Evolutionary conservation across 2,797 vertebrate species (phyloP).

Genomic region (Crocodylus rhombifer): DNA sequence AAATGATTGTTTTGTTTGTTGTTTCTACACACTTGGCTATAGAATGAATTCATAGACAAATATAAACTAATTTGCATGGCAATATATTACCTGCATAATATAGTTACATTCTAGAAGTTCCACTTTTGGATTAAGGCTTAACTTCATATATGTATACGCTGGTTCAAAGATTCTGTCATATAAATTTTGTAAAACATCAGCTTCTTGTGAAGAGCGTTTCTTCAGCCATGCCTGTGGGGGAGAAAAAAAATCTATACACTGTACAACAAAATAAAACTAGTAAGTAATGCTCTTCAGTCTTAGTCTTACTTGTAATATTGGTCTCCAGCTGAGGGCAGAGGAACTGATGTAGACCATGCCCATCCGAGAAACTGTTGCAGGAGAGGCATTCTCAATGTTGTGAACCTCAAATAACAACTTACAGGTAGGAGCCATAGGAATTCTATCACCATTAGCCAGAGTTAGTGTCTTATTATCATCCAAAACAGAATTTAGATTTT

Average conservation of each 20-base stretch:
- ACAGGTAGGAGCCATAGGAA: conserved; percentile 83
- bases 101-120: conserved; percentile 83
- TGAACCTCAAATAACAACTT: conserved; percentile 85
- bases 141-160: conserved; percentile 81
- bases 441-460: conserved; percentile 83
- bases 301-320: conserved; percentile 80
- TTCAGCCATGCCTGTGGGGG: conserved; percentile 85
- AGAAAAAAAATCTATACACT: conserved; percentile 14
- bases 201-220: conserved; percentile 80
- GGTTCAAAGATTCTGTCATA: conserved; percentile 86
- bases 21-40: background rate
- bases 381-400: conserved; percentile 85
- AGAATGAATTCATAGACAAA: background rate
- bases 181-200: conserved; percentile 76
- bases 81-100: conserved; percentile 77
- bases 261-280: background rate
- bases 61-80: background rate
- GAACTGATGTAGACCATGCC: conserved; percentile 86
- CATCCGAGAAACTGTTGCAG: conserved; percentile 84
- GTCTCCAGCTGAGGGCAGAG: conserved; percentile 81
- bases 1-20: background rate
- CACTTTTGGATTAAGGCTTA: conserved; percentile 84
- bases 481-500: conserved; percentile 85
- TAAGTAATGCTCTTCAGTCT: background rate
- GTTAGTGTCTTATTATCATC: conserved; percentile 86